Base-by-base conservation (phyloP, 2,797 vertebrate genomes). In the Hypotaenidia okinawae region DNA sequence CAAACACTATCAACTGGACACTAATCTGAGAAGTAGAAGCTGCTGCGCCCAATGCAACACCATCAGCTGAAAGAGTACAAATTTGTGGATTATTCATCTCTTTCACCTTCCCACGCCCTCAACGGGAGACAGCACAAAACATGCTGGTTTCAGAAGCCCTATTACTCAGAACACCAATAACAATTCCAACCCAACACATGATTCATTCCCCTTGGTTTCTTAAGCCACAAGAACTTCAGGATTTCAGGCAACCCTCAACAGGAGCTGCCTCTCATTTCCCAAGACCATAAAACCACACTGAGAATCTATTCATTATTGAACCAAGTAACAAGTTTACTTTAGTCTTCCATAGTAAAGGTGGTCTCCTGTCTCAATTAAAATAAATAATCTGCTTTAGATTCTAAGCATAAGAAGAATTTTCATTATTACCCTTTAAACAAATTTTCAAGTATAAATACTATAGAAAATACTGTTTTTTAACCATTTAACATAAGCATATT, bases 1-100 rank as follows among this genome's bases (percentile, higher is more conserved):
- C 99, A 89, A 99, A 99, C n/a, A 99, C 99, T 89, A 99, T 99
- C 96, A 99, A 98, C 95, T 99, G 99, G 92, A 99, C 99, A 35
- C 99, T 99, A 62, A 99, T 99, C 97, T 99, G 99, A 89, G 99
- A 99, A 55, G 99, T 99, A 28, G 99, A 99, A 94, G 99, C 99
- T 75, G 99, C 99, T 39, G 99, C 99, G 93, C 99, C 99, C 49
- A 99, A 97, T 7, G 99, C 99, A 89, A 99, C 99, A 28, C 99
- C 99, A 62, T 99, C 99, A 87, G 99, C 99, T 99, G 96, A 58
- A 97, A 96, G 47, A 93, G 47, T 18, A 30, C 69, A 93, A 63
- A 81, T 76, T 47, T 32, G 80, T 7, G 13, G 22, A 85, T 96
- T 94, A 96, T 45, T 76, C 45, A 63, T 23, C 80, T 37, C 16